Base-by-base conservation (phyloP, 2,888 invertebrate genomes). In the Anthophora plumipes region DNA sequence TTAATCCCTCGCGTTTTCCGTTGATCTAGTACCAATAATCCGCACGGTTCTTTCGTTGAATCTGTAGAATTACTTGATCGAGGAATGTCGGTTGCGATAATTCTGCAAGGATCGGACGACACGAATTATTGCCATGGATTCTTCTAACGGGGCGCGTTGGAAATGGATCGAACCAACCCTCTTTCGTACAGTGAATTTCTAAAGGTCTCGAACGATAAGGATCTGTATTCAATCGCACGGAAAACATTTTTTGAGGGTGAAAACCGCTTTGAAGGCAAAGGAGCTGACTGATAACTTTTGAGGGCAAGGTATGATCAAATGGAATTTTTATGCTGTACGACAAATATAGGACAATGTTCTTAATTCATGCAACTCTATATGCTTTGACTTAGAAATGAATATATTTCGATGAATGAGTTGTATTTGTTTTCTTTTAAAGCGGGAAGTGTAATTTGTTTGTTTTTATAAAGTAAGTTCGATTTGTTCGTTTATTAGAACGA, bases 1-100 rank as follows among this genome's bases (percentile, higher is more conserved):
- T 77, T 83, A 70, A 81, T 78, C 79, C 81, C 46, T 46, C 57
- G 52, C 22, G 52, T 69, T 80, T 46, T 12, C 52, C 66, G 66
- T 55, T 75, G 74, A 77, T 83, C 73, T 59, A 72, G 37, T 52
- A 37, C 61, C 74, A 77, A 82, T 85, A 84, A 82, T 80, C 63
- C 75, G 39, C 17, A 60, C 22, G 9, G 71, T 63, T 67, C 63
- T 61, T 68, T 69, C 64, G 69, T 77, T 63, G 57, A 68, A 50
- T 71, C 71, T 50, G 17, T n/a, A n/a, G 63, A 73, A 57, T 68
- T 73, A 68, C 69, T 67, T 64, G 54, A 46, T 57, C 50, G 60
- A 22, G 60, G 25, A 72, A 66, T 60, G 73, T 25, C n/a, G 52
- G 14, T 46, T 31, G 17, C 25, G 60, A 75, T 69, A 59, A 68